These are phyloP conservation scores for Bombus impatiens DNA, from an alignment of 1,140 invertebrate genomes.

Conservation along the genomic window DNA sequence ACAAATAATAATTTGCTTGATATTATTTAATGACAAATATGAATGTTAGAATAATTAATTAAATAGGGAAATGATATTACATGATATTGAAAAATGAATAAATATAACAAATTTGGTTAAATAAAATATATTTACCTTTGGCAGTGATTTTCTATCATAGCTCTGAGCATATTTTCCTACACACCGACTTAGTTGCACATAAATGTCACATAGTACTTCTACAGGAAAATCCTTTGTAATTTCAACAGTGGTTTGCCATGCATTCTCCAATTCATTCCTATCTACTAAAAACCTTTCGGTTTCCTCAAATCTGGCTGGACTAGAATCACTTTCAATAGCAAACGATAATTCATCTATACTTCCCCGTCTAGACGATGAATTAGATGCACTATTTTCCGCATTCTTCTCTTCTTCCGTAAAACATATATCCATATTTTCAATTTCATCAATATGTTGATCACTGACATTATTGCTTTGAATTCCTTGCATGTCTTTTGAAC, in stretches of 20 bases:
- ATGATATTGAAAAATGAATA: background rate
- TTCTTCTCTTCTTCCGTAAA: constrained; percentile 59
- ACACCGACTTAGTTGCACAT: constrained; percentile 84
- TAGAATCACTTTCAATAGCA: constrained; percentile 76
- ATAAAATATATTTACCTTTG: constrained; percentile 80
- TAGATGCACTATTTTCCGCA: constrained; percentile 62
- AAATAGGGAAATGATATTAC: background rate
- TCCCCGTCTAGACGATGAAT: constrained; percentile 67
- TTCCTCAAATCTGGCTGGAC: constrained; percentile 74
- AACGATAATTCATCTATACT: constrained; percentile 77
- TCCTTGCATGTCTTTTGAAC: constrained; percentile 57
- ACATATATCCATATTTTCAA: constrained; percentile 56
- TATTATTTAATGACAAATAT: background rate
- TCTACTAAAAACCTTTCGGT: constrained; percentile 83
- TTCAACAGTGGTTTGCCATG: constrained; percentile 83
- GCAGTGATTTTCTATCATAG: constrained; percentile 84
- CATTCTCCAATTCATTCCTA: constrained; percentile 84
- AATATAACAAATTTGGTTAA: background rate
- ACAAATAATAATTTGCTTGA: constrained; percentile 7
- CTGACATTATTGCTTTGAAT: constrained; percentile 35
- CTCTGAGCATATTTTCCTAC: constrained; percentile 82
- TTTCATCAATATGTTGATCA: constrained; percentile 54
- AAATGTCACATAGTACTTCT: constrained; percentile 85
- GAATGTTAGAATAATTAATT: constrained; percentile 25
- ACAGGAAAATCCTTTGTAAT: constrained; percentile 83